These are phyloP conservation scores for Ceratotherium simum DNA, from an alignment of 2,113 vertebrate genomes.

Conservation along the genomic window DNA sequence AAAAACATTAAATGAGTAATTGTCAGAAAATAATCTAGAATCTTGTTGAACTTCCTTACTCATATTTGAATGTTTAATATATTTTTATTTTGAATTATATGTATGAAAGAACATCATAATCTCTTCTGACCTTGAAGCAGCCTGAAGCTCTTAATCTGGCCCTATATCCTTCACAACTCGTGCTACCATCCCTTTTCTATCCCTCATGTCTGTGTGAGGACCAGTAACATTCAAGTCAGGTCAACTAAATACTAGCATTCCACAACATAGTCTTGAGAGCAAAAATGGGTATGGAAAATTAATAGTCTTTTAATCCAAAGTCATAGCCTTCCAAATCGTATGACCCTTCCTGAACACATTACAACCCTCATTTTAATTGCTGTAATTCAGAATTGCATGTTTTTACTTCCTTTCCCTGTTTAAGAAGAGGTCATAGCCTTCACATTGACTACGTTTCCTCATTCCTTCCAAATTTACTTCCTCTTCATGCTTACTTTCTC, in stretches of 20 bases:
- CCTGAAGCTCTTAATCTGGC: neutral
- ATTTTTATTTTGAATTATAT: neutral
- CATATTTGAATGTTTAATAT: neutral
- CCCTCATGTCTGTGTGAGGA: neutral
- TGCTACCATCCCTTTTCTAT: neutral
- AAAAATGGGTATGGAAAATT: neutral
- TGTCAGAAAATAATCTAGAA: neutral
- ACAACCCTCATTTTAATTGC: neutral
- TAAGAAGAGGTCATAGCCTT: conserved; percentile 18
- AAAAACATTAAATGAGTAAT: neutral
- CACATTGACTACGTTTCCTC: conserved; percentile 35
- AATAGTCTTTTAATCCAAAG: neutral
- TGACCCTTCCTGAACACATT: neutral
- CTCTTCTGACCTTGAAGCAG: neutral
- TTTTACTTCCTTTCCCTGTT: conserved; percentile 28
- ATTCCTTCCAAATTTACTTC: conserved; percentile 54
- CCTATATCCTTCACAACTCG: neutral
- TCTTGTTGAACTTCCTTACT: neutral
- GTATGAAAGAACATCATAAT: neutral
- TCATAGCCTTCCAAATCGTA: neutral
- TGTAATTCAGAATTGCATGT: neutral
- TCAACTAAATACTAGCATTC: neutral
- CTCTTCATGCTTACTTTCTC: conserved; percentile 60
- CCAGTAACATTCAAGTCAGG: neutral
- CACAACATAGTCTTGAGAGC: neutral